Base-by-base conservation (phyloP, 2,888 invertebrate genomes). In the Lasioglossum calceatum region DNA sequence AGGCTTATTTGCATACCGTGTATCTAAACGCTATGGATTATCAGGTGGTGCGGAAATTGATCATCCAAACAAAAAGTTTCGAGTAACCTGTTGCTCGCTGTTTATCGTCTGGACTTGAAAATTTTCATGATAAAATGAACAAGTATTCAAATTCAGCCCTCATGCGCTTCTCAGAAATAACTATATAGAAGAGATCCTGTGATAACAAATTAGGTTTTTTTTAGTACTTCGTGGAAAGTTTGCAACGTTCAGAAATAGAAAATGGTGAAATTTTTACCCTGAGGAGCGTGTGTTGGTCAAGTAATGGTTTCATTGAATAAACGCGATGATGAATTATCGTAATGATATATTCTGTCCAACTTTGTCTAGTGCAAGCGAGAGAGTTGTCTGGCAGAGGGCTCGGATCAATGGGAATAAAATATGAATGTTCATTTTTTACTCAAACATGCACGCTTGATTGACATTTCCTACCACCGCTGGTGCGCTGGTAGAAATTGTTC, bases 381-480 rank as follows among this genome's bases (percentile, higher is more conserved):
- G 47, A 81, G 74, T 79, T 32, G 50, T 50, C 10, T 39, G 64
- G 16, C 10, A 4, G 42, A 67, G 39, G 74, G 72, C 16, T 44
- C 14, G n/a, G 47, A 82, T 81, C 82, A 76, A 87, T 84, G 76
- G 3, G 7, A 70, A 70, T 83, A 77, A 88, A 89, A 84, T 73
- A 81, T 78, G 47, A 78, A 80, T 81, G 50, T 27, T 27, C 42
- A 27, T 32, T 64, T n/a, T 75, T 36, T n/a, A 8, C 23, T 39
- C 39, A 5, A 54, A 19, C 5, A 74, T 54, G 7, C 23, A 36
- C 4, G 23, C 8, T 54, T 54, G 23, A 71, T 36, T n/a, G 39
- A 5, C 71, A 42, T 42, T 71, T 42, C n/a, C 42, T 71, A 71
- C 50, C 23, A 36, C 12, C 39, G 23, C 5, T 16, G 23, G 14